Base-by-base conservation (phyloP, 2,888 invertebrate species). In the Cotesia congregata region DNA sequence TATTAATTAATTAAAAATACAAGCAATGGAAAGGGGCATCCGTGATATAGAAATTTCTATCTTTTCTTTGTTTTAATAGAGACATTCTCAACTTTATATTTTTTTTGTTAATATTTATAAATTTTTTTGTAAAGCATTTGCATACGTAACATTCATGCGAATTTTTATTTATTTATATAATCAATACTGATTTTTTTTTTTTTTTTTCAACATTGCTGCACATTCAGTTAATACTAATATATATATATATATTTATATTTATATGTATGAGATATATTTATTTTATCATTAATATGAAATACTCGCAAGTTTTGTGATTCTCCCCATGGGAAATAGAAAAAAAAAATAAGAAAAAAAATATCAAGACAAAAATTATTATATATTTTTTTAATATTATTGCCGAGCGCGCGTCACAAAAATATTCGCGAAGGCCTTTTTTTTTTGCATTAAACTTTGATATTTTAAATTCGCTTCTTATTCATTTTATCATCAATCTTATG, bases 401-500 rank as follows among this genome's bases (percentile, higher is more conserved):
- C 67, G 68, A 65, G 70, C 65, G 41, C 68, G 68, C 69, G 61
- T 69, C 70, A 67, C 30, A 74, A 76, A 72, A 73, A 74, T 61
- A 65, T 72, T 76, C 65, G 64, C 68, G 71, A 76, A 74, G 77
- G 72, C 41, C 61, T 70, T 68, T 68, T 74, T 75, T 69, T 59
- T 60, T 59, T 74, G 76, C 73, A 76, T 76, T 67, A 77, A 78
- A 70, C 76, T 77, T 77, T 77, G 72, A 75, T 75, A 75, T 74
- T 70, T 70, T 76, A 76, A 20, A 70, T 77, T 74, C 71, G 72
- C 73, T 76, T 74, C 30, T 30, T 30, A 50, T 50, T 50, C 12
- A 50, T 12, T 12, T 50, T 12, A 9, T 50, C 12, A 50, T 50
- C 50, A 50, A 50, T 50, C 12, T 50, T 50, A 50, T 12, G 12